Evolutionary conservation across 2,113 vertebrate species (phyloP), one percentile per base, ranked within the genome.

Genomic region (Salvelinus namaycush): DNA sequence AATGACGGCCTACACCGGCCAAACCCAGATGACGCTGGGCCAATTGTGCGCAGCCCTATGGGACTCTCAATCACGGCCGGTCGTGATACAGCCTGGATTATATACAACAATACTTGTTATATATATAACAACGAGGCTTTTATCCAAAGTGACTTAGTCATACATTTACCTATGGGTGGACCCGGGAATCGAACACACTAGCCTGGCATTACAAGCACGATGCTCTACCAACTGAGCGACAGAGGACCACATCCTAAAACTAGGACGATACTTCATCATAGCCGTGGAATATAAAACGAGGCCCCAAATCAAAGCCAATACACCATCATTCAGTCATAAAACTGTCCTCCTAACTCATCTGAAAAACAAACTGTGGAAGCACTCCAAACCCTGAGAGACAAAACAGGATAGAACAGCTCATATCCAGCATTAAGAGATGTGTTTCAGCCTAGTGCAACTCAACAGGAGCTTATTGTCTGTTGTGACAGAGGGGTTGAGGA

Each of bases 251-350:
- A 44, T 44, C 8, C 11, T 44, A 51, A 70, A 60, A 77, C 60
- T 76, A 65, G 18, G 68, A 84, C 51, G 64, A 82, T 70, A 49
- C 39, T 70, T n/a, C 24, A 70, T 70, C 68, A 70, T 86, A 70
- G 72, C 70, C 72, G 27, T 76, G 76, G 75, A 84, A 83, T 68
- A 86, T 85, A 86, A 51, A 51, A 85, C 74, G 67, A 84, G 73
- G 79, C 81, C 75, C 79, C 81, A 12, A 5, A 49, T n/a, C 68
- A 80, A 84, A 81, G 49, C 49, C 83, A 88, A 79, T 74, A 68
- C 70, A 31, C 27, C n/a, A 51, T 66, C 79, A 75, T 79, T 88
- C 82, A 76, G 59, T 9, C 0, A 24, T 20, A 59, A 74, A 80
- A 79, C 76, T 87, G 82, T 87, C 83, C 68, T 83, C 77, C 84